phyloP scores from a whole-genome alignment of 2,797 vertebrate genomes.

The Martes flavigula region DNA sequence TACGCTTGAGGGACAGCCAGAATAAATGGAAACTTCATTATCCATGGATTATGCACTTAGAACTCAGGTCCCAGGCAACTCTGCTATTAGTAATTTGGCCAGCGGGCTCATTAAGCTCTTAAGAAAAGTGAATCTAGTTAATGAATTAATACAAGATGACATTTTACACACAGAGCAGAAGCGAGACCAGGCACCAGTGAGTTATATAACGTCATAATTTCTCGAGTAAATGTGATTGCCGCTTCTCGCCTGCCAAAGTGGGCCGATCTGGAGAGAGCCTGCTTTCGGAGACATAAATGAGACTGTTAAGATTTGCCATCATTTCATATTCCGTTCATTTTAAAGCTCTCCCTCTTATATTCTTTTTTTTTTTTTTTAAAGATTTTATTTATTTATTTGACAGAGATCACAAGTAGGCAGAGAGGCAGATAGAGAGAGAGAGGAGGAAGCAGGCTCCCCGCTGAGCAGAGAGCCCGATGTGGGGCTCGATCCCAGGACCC shows the following conservation, averaged over 20 bases:
- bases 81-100: constrained; percentile 63
- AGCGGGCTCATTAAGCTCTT: constrained; percentile 70
- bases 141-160: constrained; percentile 77
- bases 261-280: not conserved
- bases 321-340: not conserved
- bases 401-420: no score
- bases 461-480: no score
- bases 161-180: constrained; percentile 64
- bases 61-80: constrained; percentile 46
- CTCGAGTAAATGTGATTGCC: not conserved
- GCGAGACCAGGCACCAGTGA: constrained; percentile 9
- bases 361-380: no score
- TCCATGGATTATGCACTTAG: constrained; percentile 48
- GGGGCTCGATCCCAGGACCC: no score
- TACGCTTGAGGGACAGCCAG: constrained; percentile 45
- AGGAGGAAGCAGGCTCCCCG: no score
- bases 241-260: not conserved
- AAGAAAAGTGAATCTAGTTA: constrained; percentile 72
- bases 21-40: constrained; percentile 66
- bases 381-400: no score
- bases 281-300: not conserved
- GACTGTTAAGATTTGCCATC: not conserved
- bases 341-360: no score
- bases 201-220: constrained; percentile 50
- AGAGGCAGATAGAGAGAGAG: no score